These are phyloP conservation scores for Cassiopea xamachana DNA, from an alignment of 30 jellyfish, hydroid and myxozoan species.

Conservation along the genomic window DNA sequence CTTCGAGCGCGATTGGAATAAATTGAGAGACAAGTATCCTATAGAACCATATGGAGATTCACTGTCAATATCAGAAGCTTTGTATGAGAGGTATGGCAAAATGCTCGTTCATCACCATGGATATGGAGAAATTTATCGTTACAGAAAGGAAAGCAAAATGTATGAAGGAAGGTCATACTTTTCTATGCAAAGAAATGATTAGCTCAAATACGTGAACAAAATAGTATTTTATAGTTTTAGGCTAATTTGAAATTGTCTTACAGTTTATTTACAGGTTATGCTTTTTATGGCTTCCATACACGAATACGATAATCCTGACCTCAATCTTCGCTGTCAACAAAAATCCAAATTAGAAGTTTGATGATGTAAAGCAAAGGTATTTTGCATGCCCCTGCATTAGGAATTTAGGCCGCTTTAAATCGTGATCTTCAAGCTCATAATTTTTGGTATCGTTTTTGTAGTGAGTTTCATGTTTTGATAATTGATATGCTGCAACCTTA, in stretches of 20 bases:
- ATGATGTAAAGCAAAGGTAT: no score
- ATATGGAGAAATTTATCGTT: not conserved
- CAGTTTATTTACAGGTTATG: no score
- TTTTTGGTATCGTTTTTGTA: no score
- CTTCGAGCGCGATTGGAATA: constrained; percentile 70
- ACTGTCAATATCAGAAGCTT: constrained; percentile 29
- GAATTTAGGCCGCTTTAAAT: no score
- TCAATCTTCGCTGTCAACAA: not conserved
- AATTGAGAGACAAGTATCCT: constrained; percentile 35
- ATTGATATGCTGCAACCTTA: no score
- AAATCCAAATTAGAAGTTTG: not conserved
- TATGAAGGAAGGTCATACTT: constrained; percentile 1
- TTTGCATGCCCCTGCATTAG: no score
- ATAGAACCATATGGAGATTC: constrained; percentile 61
- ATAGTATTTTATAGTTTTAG: not conserved
- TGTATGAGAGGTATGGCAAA: constrained; percentile 60
- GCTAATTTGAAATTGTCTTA: not conserved
- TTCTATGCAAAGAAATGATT: not conserved
- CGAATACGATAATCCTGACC: not conserved
- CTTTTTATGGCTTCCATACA: not conserved
- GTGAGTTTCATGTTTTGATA: no score
- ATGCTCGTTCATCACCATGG: not conserved
- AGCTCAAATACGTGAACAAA: not conserved
- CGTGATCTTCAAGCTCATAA: no score
- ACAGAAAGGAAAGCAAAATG: not conserved